A percentile compares a stretch with the other conserved stretches of the same genome.
Conservation (phyloP, 2,113 vertebrate species). For the Bufo gargarizans region DNA sequence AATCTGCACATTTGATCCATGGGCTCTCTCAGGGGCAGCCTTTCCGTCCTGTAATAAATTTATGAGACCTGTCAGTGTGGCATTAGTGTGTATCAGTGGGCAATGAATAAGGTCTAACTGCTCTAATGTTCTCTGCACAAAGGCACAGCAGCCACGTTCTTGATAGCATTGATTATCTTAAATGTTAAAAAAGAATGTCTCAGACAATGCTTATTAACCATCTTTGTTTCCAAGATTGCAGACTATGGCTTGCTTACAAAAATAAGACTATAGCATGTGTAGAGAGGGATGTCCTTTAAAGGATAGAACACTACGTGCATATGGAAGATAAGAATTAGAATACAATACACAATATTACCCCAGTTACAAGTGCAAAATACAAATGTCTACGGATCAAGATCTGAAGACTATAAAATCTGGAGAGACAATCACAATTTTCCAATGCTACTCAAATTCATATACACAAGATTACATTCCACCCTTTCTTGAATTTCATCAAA, state of each 20-base stretch:
- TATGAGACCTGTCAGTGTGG: slow-evolving; percentile 53
- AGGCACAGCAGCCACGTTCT: slow-evolving; percentile 20
- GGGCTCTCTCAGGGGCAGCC: slow-evolving; percentile 48
- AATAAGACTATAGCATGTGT: not conserved
- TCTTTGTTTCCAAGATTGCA: slow-evolving; percentile 4
- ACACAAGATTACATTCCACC: too few relatives aligned
- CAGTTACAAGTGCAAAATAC: not conserved
- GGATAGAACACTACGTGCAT: too few relatives aligned
- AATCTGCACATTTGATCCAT: slow-evolving; percentile 55
- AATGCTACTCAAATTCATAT: too few relatives aligned
- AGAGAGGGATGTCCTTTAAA: too few relatives aligned
- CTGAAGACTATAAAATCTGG: too few relatives aligned
- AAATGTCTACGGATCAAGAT: too few relatives aligned
- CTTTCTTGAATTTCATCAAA: too few relatives aligned
- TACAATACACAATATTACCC: not conserved
- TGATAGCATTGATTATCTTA: slow-evolving; percentile 53
- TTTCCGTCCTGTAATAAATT: slow-evolving; percentile 47
- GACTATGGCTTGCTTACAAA: not conserved
- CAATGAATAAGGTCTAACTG: slow-evolving; percentile 50
- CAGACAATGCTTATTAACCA: slow-evolving; percentile 32
- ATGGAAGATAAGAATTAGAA: not conserved
- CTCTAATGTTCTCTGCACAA: slow-evolving; percentile 49
- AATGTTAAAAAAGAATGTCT: slow-evolving; percentile 34
- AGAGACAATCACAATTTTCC: too few relatives aligned
- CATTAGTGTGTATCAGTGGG: slow-evolving; percentile 52